Evolutionary conservation across 23 tunicate genomes (phyloP).

Genomic region (Diplosoma virens): DNA sequence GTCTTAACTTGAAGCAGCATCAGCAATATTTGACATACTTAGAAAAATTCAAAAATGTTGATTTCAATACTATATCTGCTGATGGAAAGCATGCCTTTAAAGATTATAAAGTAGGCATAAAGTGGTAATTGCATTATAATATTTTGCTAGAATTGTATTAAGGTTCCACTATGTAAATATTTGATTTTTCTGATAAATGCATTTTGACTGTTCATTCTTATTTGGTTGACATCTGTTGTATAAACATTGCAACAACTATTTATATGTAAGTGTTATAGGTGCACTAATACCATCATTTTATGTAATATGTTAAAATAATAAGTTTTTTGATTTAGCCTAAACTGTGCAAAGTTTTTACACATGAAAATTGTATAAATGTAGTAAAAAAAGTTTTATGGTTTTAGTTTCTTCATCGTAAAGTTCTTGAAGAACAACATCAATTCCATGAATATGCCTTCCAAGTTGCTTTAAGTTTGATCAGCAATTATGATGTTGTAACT

Average conservation of each 20-base stretch:
- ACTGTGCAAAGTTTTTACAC: no score
- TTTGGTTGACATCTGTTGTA: no score
- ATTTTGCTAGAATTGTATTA: background rate
- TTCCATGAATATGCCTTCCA: constrained; percentile 11
- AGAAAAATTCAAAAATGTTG: background rate
- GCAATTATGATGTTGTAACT: constrained; percentile 16
- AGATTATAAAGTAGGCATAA: background rate
- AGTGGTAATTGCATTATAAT: background rate
- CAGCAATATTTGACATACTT: background rate
- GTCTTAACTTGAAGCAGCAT: background rate
- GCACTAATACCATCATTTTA: no score
- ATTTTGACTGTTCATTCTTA: no score
- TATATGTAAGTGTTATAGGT: no score
- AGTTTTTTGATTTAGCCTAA: no score
- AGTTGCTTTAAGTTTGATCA: background rate
- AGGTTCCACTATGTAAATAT: background rate
- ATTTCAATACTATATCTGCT: background rate
- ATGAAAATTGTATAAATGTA: no score
- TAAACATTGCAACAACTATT: no score
- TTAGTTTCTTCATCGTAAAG: constrained; percentile 6
- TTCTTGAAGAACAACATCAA: constrained; percentile 21
- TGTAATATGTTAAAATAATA: no score
- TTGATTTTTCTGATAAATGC: no score
- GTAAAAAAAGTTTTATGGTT: no score
- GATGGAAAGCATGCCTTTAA: background rate